Percentiles rank a stretch among this genome's conserved stretches.
These are phyloP conservation scores for Paramuricea clavata DNA, from an alignment of 92 coral and sea anemone genomes.

Conservation along the genomic window DNA sequence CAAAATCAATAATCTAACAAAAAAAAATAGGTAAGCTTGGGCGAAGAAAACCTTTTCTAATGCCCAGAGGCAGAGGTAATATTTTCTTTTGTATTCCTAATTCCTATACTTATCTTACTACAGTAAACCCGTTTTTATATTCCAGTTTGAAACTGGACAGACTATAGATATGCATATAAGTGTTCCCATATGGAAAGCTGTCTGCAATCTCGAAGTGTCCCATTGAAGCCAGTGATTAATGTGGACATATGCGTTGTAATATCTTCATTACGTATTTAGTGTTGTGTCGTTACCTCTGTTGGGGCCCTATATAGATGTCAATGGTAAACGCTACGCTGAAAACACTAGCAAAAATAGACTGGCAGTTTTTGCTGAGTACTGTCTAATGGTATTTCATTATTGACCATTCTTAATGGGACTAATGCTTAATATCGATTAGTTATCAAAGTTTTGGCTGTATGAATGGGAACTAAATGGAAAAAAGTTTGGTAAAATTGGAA, in stretches of 20 bases:
- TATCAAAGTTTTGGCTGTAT: background rate
- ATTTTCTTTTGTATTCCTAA: too few relatives aligned
- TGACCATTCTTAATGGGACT: background rate
- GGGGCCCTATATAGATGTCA: constrained; percentile 33
- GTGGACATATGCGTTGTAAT: background rate
- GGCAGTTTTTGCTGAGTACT: background rate
- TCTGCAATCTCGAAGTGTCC: background rate
- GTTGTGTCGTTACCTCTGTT: constrained; percentile 34
- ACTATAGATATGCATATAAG: too few relatives aligned
- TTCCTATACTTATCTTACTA: too few relatives aligned
- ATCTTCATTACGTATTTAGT: constrained; percentile 34
- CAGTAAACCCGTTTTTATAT: too few relatives aligned
- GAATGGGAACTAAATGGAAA: too few relatives aligned
- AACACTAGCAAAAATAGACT: background rate
- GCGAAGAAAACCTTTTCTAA: too few relatives aligned
- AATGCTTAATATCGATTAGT: background rate
- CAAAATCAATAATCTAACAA: too few relatives aligned
- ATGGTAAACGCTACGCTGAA: background rate
- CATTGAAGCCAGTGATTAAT: background rate
- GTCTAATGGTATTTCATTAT: background rate
- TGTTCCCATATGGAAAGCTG: background rate
- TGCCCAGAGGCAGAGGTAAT: too few relatives aligned
- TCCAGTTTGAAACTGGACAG: too few relatives aligned
- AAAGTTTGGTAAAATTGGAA: too few relatives aligned
- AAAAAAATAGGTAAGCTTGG: too few relatives aligned